Evolutionary conservation across 2,113 vertebrate species (phyloP), one percentile per base, ranked within the genome.

Genomic region (Anser cygnoides): DNA sequence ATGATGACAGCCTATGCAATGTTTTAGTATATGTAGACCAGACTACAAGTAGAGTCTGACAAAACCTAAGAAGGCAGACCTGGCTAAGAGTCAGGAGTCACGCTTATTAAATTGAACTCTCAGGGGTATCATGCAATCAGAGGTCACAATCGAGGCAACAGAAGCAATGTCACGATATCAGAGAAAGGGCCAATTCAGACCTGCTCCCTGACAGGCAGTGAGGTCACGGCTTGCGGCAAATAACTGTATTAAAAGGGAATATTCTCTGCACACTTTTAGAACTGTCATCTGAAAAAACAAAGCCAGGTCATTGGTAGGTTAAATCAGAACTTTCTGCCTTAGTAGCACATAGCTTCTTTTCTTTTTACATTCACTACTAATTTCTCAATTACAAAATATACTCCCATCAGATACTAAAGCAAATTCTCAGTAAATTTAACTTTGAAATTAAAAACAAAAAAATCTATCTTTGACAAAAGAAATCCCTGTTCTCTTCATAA

Each of bases 51-150:
- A 96, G 74, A 95, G 84, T 82, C 95, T 96, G 96, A 96, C 92
- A 97, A 97, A 97, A 97, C 92, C 91, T 96, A 94, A 87, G 89
- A 95, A 98, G 91, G 97, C 96, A 96, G 97, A 98, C 95, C 98
- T 98, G 98, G 97, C 97, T 98, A 98, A 98, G 98, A 98, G 97
- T 97, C 97, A 99, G 99, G 98, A 99, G 99, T 99, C 98, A 99
- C 95, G 99, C 98, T 98, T 99, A 98, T 99, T 99, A 99, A 97
- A 97, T 75, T 78, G 96, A 98, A 97, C 97, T 99, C 98, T 99
- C 98, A 98, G 98, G 98, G 98, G 97, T 98, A 98, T 98, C 98
- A 97, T 94, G 98, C 94, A 98, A 98, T 98, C 98, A 98, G 98
- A 98, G 98, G 97, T 98, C 98, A 98, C 97, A 98, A 98, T 98